Percentiles rank a stretch among this genome's conserved stretches.
These are phyloP conservation scores for Takifugu rubripes DNA, from an alignment of 2,797 vertebrate genomes.

Conservation along the genomic window DNA sequence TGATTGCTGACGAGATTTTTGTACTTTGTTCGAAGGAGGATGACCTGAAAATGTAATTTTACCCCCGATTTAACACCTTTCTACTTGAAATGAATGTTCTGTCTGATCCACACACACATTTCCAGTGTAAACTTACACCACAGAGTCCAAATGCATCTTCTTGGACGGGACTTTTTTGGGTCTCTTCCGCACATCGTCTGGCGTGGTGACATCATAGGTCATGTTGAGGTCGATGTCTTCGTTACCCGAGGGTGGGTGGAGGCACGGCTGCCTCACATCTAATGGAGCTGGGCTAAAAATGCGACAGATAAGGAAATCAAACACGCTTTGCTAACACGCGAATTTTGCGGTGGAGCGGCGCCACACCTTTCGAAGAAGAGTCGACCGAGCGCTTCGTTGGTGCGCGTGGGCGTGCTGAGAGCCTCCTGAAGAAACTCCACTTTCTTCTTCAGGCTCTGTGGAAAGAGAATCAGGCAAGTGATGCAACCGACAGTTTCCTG, in stretches of 20 bases:
- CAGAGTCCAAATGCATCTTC: constrained; percentile 81
- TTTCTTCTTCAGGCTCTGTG: constrained; percentile 91
- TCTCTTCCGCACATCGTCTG: constrained; percentile 70
- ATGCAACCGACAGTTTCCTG: not conserved
- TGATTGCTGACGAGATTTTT: constrained; percentile 42
- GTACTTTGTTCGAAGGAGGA: constrained; percentile 40
- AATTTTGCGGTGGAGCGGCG: not conserved
- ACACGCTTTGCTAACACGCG: not conserved
- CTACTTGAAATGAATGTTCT: not conserved
- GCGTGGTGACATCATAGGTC: constrained; percentile 85
- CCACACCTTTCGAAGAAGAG: constrained; percentile 88
- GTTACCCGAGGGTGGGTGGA: constrained; percentile 69
- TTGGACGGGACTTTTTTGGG: constrained; percentile 63
- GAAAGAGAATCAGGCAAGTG: constrained; percentile 3
- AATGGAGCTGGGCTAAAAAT: constrained; percentile 80
- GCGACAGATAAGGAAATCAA: not conserved
- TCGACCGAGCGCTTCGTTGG: constrained; percentile 84
- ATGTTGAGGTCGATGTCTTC: constrained; percentile 85
- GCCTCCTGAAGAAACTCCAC: constrained; percentile 90
- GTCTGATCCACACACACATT: not conserved
- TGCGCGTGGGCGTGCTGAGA: constrained; percentile 84
- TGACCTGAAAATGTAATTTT: constrained; percentile 33
- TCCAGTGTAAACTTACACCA: constrained; percentile 68
- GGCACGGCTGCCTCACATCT: constrained; percentile 79
- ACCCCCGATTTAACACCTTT: not conserved